Percentiles rank a stretch among this genome's conserved stretches.
phyloP scores from a whole-genome alignment of 2,797 vertebrate species.

The Sebastes glaucus region DNA sequence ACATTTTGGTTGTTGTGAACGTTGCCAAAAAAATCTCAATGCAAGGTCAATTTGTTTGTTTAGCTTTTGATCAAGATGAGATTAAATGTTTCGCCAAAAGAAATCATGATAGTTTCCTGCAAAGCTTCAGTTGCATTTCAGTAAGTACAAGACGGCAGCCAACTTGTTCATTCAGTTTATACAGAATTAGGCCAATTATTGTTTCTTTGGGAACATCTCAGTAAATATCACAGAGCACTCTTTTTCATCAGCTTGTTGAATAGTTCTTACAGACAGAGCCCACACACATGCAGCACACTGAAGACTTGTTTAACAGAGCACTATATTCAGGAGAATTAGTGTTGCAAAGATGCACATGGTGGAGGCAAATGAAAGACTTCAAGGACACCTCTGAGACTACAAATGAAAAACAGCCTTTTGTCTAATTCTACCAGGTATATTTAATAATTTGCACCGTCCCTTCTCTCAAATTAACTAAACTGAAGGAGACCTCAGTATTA shows the following conservation, averaged over 20 bases:
- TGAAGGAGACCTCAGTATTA: not conserved
- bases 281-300: not conserved
- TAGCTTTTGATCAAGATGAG: not conserved
- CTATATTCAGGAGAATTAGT: not conserved
- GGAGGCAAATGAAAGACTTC: not conserved
- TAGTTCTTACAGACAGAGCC: not conserved
- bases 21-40: not conserved
- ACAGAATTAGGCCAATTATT: not conserved
- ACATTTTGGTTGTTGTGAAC: not conserved
- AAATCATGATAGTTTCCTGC: not conserved
- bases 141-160: not conserved
- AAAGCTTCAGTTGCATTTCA: not conserved
- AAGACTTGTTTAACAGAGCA: not conserved
- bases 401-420: not conserved
- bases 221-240: not conserved
- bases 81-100: not conserved
- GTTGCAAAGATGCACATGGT: not conserved
- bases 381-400: not conserved
- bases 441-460: not conserved
- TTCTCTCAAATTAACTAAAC: not conserved
- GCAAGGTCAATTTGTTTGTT: not conserved
- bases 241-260: constrained; percentile 1
- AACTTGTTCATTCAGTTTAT: not conserved
- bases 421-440: not conserved
- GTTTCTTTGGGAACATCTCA: not conserved